phyloP scores from a whole-genome alignment of 2,797 vertebrate species.

The Lacerta agilis region DNA sequence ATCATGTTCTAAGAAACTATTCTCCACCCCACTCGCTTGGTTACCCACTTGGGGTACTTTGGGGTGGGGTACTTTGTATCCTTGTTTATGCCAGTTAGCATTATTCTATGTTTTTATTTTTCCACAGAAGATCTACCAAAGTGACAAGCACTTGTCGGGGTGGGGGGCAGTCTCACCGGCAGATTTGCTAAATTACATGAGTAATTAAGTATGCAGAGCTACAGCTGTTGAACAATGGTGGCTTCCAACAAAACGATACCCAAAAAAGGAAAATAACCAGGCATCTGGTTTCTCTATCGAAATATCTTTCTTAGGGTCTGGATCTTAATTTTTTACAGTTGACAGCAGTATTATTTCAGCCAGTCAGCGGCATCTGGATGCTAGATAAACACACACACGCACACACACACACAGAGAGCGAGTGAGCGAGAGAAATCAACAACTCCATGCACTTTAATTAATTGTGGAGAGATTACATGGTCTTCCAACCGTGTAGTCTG shows the following conservation, averaged over 20 bases:
- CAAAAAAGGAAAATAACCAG: constrained; percentile 84
- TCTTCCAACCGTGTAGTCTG: constrained; percentile 99
- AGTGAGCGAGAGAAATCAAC: constrained; percentile 47
- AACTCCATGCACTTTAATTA: constrained; percentile 96
- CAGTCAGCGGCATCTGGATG: constrained; percentile 97
- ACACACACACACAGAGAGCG: constrained; percentile 26
- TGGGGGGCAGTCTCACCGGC: constrained; percentile 75
- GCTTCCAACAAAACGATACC: constrained; percentile 82
- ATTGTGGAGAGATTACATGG: constrained; percentile 99
- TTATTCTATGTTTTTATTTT: constrained; percentile 51
- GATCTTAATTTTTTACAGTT: constrained; percentile 98
- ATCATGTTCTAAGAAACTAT: background rate
- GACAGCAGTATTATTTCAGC: constrained; percentile 96
- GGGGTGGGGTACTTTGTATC: constrained; percentile 15
- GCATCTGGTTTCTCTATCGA: constrained; percentile 93
- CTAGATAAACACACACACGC: constrained; percentile 73
- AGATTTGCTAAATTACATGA: constrained; percentile 83
- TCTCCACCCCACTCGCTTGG: background rate
- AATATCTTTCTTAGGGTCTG: constrained; percentile 90
- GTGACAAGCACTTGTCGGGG: constrained; percentile 68
- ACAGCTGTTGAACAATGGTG: constrained; percentile 89
- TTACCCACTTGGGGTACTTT: background rate
- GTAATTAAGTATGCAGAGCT: constrained; percentile 89
- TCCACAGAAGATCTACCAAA: constrained; percentile 71
- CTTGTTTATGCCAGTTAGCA: constrained; percentile 64